These are phyloP conservation scores for Rhagonycha fulva DNA, from an alignment of 2,888 invertebrate genomes.

Conservation along the genomic window DNA sequence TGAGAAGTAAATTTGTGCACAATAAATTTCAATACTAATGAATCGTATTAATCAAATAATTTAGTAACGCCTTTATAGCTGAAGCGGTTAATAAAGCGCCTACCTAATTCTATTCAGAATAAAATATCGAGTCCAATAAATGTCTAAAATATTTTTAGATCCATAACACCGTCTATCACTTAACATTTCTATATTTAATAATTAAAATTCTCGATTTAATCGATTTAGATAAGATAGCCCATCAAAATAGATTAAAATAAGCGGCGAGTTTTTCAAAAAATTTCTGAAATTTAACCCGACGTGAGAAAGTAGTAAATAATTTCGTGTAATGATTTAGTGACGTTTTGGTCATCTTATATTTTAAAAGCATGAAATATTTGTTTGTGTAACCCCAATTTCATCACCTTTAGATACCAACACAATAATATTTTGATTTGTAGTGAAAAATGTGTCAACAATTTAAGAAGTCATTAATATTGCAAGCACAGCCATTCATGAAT, in stretches of 20 bases:
- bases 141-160: background rate
- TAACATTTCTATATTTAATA: background rate
- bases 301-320: background rate
- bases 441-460: background rate
- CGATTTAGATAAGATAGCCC: background rate
- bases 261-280: background rate
- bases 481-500: background rate
- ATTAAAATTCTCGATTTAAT: background rate
- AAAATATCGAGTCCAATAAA: background rate
- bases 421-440: background rate
- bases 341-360: background rate
- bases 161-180: background rate
- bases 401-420: background rate
- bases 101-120: slow-evolving; percentile 9
- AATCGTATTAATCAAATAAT: slow-evolving; percentile 33
- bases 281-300: background rate
- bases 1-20: slow-evolving; percentile 19
- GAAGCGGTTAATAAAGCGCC: slow-evolving; percentile 14
- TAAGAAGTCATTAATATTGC: background rate
- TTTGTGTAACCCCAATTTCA: background rate
- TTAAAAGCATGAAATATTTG: background rate
- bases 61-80: slow-evolving; percentile 18
- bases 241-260: background rate
- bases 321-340: background rate
- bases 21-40: slow-evolving; percentile 32